phyloP scores from a whole-genome alignment of 2,113 vertebrate species.

The Rhinoderma darwinii region DNA sequence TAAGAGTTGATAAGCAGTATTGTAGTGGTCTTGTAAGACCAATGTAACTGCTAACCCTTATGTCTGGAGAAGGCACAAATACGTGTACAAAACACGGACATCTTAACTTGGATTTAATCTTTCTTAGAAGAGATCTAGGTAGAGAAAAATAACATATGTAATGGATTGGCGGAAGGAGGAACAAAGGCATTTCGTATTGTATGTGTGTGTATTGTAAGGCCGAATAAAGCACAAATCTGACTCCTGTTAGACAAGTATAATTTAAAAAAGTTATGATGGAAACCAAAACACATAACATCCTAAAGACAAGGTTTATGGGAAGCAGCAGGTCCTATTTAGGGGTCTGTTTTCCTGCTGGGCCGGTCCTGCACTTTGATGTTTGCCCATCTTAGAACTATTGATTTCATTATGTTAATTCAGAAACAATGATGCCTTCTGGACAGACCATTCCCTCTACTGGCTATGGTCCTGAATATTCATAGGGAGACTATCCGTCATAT shows the following conservation, averaged over 20 bases:
- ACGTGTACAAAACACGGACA: background rate
- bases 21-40: too few species aligned
- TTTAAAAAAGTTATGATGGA: conserved; percentile 14
- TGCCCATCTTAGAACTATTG: conserved; percentile 38
- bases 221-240: conserved; percentile 22
- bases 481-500: background rate
- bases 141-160: background rate
- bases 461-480: conserved; percentile 29
- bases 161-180: background rate
- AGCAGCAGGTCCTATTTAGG: conserved; percentile 32
- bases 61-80: background rate
- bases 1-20: too few species aligned
- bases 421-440: conserved; percentile 25
- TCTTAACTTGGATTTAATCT: too few species aligned
- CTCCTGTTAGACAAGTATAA: conserved; percentile 40
- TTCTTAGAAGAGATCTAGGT: too few species aligned
- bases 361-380: conserved; percentile 10
- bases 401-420: conserved; percentile 39
- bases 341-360: background rate
- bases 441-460: background rate
- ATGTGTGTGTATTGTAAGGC: background rate
- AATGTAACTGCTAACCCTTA: too few species aligned
- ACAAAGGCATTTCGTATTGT: background rate
- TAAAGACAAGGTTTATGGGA: conserved; percentile 17
- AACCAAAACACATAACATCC: background rate